Evolutionary conservation across 2,888 invertebrate species (phyloP), one percentile per base, ranked within the genome.

Genomic region (Macrophya annulata): DNA sequence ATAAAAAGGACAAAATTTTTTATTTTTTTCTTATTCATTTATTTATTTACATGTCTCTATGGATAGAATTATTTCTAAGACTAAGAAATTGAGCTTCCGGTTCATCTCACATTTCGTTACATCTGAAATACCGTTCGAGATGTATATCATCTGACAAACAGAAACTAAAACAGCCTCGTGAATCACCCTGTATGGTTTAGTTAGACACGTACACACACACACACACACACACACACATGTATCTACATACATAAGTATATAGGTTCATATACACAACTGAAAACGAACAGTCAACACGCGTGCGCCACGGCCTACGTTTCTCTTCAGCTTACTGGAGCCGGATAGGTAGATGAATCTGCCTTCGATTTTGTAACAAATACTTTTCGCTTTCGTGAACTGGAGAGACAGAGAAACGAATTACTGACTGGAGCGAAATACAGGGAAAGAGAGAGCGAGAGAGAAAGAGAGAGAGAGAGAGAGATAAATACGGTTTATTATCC

Each of bases 351-450:
- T 68, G 68, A 83, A 68, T 81, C 83, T 43, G 51, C 45, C 83
- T 68, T 83, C 48, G 83, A 71, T 71, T 83, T 83, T 68, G 83
- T 83, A 68, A 71, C 83, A 71, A 83, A 83, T 83, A 68, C 68
- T 83, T 65, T 83, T 83, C 43, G 45, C 68, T 71, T 48, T 83
- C 83, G 65, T 74, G 68, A 17, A 68, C 68, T 68, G 68, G 37
- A 68, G 68, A 5, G 68, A 68, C 37, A 37, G 68, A 68, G 68
- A 68, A 68, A 68, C 31, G 31, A 68, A 37, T 68, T 68, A 12
- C 68, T 68, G 37, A 6, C 15, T 37, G 17, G 37, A 68, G 68
- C 21, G 37, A 21, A 37, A 37, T 37, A 68, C 15, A 8, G 68
- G 31, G 37, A 37, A 12, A 37, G 15, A 68, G n/a, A 55, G 55